phyloP scores from a whole-genome alignment of 2,888 invertebrate species.

The Acanthopleura granulata region DNA sequence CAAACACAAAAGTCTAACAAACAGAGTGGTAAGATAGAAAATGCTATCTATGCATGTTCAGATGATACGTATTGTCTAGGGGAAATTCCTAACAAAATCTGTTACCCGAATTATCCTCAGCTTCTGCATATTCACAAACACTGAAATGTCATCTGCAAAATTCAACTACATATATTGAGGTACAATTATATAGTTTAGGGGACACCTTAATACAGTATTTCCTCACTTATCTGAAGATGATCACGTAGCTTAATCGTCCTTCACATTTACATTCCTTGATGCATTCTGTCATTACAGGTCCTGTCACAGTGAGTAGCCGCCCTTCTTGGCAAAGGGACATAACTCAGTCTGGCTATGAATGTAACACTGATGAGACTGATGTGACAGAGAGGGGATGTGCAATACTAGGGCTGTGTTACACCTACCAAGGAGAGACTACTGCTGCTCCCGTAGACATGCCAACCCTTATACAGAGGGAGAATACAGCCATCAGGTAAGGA shows the following conservation, averaged over 20 bases:
- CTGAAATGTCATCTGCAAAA: no score
- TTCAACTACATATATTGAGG: no score
- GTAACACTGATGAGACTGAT: slow-evolving; percentile 25
- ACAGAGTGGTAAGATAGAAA: neutral
- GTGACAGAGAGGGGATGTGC: slow-evolving; percentile 43
- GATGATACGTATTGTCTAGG: no score
- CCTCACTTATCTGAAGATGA: no score
- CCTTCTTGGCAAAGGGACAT: slow-evolving; percentile 48
- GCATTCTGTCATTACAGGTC: slow-evolving; percentile 34
- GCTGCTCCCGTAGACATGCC: slow-evolving; percentile 30
- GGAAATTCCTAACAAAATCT: no score
- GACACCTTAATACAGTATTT: no score
- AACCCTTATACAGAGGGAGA: slow-evolving; percentile 40
- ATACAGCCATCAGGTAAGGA: slow-evolving; percentile 42
- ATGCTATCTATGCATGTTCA: no score
- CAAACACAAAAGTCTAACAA: slow-evolving; percentile 21
- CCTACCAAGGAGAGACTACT: slow-evolving; percentile 31
- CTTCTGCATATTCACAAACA: no score
- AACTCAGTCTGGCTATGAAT: slow-evolving; percentile 22
- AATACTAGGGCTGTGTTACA: slow-evolving; percentile 47
- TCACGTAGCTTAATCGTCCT: no score
- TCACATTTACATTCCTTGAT: no score
- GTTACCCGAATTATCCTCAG: no score
- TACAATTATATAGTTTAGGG: no score
- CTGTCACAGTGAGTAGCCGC: slow-evolving; percentile 53